A percentile compares a stretch with the other conserved stretches of the same genome.
These are phyloP conservation scores for Polymixis flavicincta DNA, from an alignment of 2,888 invertebrate genomes.

Conservation along the genomic window DNA sequence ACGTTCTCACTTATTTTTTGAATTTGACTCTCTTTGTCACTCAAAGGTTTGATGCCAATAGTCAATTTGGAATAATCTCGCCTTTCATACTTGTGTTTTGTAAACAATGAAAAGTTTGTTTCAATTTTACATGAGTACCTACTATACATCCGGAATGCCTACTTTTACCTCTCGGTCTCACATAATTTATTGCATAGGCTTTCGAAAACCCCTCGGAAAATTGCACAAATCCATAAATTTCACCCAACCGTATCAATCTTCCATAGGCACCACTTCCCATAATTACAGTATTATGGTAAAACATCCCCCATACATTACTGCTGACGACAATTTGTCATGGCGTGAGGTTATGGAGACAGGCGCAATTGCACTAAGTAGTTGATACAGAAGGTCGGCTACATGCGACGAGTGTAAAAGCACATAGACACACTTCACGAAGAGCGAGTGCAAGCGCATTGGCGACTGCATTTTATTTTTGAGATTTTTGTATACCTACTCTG, in stretches of 20 bases:
- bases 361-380: neutral
- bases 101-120: no score
- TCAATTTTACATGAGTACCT: no score
- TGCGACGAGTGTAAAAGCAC: neutral
- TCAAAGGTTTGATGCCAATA: no score
- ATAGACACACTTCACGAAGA: neutral
- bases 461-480: neutral
- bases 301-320: conserved; percentile 37
- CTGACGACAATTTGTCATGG: conserved; percentile 56
- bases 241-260: conserved; percentile 32
- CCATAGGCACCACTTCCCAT: conserved; percentile 25
- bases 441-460: neutral
- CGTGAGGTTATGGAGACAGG: conserved; percentile 24
- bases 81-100: no score
- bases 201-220: neutral
- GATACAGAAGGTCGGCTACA: neutral
- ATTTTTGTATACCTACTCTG: neutral
- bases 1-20: no score
- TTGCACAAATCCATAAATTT: neutral
- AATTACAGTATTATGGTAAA: conserved; percentile 52
- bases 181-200: neutral
- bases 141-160: neutral
- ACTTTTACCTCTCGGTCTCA: neutral
- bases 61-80: no score
- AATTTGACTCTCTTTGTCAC: no score